Base-by-base conservation (phyloP, 2,113 vertebrate genomes). In the Psilopsiagon aurifrons region DNA sequence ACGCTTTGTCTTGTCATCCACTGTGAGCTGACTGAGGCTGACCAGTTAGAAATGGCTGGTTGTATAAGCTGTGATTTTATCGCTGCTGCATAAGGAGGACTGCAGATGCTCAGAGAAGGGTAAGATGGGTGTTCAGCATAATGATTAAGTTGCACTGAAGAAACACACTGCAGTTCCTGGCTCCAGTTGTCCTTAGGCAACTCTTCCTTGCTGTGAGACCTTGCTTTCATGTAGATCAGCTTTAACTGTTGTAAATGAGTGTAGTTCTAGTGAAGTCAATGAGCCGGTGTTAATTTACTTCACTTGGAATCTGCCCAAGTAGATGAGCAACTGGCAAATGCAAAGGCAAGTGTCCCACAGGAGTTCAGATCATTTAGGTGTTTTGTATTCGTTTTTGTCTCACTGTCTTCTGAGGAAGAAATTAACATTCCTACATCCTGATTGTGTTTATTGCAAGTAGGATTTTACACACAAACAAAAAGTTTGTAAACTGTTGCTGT, bases 401-500 rank as follows among this genome's bases (percentile, higher is more conserved):
- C n/a, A 7, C 17, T 41, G 4, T 94, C 78, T 96, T 90, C 59
- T 68, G 60, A 84, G 90, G 74, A 75, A 88, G 63, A 96, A 83
- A 81, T 93, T 93, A 86, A 92, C 63, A n/a, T 94, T 94, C 91
- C 88, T 95, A 86, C 75, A 54, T 88, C 90, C 69, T 62, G 23
- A 1, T n/a, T 67, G 63, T 92, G 92, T 96, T 98, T 96, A 95
- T 90, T 96, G 75, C 71, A 90, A 95, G 89, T 78, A 80, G 90
- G 82, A 79, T 91, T 94, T 93, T 96, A 92, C 91, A 97, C 55
- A 92, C 73, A 9, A 18, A 51, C 43, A 49, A 83, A 91, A 94
- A 80, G 83, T 95, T 88, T 94, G 54, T 92, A 94, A 97, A 96
- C 90, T 83, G 51, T 74, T 88, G 52, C 88, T 97, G 94, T 95